phyloP scores from a whole-genome alignment of 1,140 invertebrate species.

The Zophobas atratus region DNA sequence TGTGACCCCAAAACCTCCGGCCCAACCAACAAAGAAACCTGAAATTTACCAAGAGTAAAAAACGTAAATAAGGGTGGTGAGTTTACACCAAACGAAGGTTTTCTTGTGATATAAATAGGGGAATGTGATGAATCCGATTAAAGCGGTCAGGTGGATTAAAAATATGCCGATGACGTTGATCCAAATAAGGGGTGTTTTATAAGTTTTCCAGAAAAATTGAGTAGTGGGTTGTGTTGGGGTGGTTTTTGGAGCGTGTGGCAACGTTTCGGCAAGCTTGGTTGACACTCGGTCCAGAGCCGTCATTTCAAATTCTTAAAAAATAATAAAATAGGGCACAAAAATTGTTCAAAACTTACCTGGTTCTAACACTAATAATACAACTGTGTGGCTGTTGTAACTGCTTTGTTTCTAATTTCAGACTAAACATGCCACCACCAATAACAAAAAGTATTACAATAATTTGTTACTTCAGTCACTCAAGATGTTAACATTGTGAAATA shows the following conservation, averaged over 20 bases:
- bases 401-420: too few relatives aligned
- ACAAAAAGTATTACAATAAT: too few relatives aligned
- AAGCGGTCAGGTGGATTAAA: neutral
- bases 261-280: too few relatives aligned
- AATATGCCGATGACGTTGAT: slow-evolving; percentile 44
- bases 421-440: too few relatives aligned
- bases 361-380: too few relatives aligned
- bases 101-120: slow-evolving; percentile 13
- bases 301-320: neutral
- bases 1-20: slow-evolving; percentile 80
- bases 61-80: neutral
- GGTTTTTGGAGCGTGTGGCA: neutral
- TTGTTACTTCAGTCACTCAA: too few relatives aligned
- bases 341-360: too few relatives aligned
- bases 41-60: slow-evolving; percentile 41
- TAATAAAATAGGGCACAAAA: neutral
- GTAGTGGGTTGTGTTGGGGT: neutral
- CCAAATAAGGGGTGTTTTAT: slow-evolving; percentile 51
- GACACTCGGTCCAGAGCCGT: too few relatives aligned
- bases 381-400: too few relatives aligned
- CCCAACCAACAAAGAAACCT: slow-evolving; percentile 70
- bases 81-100: slow-evolving; percentile 14
- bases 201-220: slow-evolving; percentile 40
- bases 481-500: too few relatives aligned
- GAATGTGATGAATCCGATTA: slow-evolving; percentile 17